Conservation (phyloP, 2,888 invertebrate genomes). For the Aleiodes testaceus region DNA sequence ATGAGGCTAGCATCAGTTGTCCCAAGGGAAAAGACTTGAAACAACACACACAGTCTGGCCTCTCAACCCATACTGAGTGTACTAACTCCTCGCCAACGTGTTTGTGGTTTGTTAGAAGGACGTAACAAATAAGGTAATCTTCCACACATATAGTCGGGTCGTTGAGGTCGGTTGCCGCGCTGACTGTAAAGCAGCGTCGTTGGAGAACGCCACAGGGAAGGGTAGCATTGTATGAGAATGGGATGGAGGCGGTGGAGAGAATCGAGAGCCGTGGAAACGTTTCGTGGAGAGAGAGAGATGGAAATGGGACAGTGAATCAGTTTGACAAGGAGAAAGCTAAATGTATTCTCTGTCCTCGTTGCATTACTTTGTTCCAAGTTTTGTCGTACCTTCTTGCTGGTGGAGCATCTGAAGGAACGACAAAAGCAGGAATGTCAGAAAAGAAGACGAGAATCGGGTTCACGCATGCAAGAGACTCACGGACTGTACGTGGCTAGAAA, state of each 20-base stretch:
- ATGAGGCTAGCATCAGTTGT: constrained; percentile 16
- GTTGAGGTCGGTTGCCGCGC: constrained; percentile 63
- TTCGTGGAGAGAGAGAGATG: constrained; percentile 9
- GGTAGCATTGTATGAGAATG: not conserved
- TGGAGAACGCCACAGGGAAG: constrained; percentile 17
- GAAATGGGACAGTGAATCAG: not conserved
- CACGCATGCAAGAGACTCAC: constrained; percentile 60
- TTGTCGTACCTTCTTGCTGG: constrained; percentile 32
- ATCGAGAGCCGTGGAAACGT: constrained; percentile 31
- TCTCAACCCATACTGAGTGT: constrained; percentile 39
- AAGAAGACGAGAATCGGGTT: constrained; percentile 52
- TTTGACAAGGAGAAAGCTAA: constrained; percentile 9
- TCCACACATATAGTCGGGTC: constrained; percentile 66
- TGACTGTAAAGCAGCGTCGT: constrained; percentile 64
- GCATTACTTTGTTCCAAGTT: constrained; percentile 28
- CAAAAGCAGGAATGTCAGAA: constrained; percentile 44
- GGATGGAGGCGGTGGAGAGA: constrained; percentile 38
- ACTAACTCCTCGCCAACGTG: constrained; percentile 53
- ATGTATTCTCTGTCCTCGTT: constrained; percentile 39
- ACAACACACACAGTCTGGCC: constrained; percentile 21
- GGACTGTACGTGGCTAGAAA: constrained; percentile 63
- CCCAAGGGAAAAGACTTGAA: constrained; percentile 13
- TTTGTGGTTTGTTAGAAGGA: constrained; percentile 68
- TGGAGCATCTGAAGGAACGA: constrained; percentile 33
- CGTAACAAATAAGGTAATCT: constrained; percentile 71